These are phyloP conservation scores for Poicephalus gulielmi DNA, from an alignment of 2,113 vertebrate species.

Conservation along the genomic window DNA sequence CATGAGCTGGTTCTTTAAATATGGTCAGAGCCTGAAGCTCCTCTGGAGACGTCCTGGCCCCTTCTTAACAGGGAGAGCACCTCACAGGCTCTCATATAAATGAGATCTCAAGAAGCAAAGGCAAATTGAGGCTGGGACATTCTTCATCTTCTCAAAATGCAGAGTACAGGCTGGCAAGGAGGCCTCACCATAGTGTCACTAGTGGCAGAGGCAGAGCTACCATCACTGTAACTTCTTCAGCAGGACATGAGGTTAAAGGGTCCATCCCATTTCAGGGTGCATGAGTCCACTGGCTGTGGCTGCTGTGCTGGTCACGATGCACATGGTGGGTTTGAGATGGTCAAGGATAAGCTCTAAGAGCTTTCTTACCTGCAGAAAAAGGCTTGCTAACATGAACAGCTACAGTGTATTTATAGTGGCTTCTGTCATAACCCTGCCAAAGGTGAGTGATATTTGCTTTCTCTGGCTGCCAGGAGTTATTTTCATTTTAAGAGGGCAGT, in stretches of 20 bases:
- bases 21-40: neutral
- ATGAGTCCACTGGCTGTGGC: neutral
- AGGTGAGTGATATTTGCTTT: neutral
- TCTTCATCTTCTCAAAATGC: neutral
- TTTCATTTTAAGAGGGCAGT: neutral
- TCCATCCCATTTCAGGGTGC: neutral
- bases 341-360: neutral
- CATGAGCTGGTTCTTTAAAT: neutral
- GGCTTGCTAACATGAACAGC: neutral
- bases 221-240: accelerated
- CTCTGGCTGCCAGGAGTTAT: neutral
- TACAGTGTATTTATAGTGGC: neutral
- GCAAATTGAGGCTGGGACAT: neutral
- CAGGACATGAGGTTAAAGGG: neutral
- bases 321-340: neutral
- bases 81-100: neutral
- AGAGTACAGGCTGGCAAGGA: neutral
- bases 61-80: neutral
- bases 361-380: neutral
- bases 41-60: neutral
- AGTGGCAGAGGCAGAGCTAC: neutral
- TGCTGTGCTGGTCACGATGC: accelerated
- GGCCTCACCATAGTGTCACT: neutral
- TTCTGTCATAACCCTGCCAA: neutral
- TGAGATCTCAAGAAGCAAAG: neutral